Evolutionary conservation across 2,888 invertebrate genomes (phyloP), one percentile per base, ranked within the genome.

Genomic region (Chrysolina haemoptera): DNA sequence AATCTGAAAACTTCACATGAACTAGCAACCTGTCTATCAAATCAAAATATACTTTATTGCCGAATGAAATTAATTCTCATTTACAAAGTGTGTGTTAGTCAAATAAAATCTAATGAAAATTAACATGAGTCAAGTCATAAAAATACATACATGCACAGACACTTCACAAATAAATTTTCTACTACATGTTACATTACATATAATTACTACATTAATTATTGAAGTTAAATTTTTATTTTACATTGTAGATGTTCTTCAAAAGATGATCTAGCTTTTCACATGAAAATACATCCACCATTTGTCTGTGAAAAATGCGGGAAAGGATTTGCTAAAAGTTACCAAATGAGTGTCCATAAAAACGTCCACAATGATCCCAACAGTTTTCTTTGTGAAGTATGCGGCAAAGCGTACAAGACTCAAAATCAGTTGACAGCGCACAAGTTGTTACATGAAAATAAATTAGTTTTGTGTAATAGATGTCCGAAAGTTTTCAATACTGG

Each of bases 291-390:
- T 35, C 59, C 59, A 27, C 35, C 22, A 9, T 9, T 59, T 14
- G 6, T 59, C 14, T 59, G 59, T 59, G 59, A 59, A 35, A 22
- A 59, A n/a, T 59, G 59, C n/a, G 59, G 59, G n/a, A 59, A 59
- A 59, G 59, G 59, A 59, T 59, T 59, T 35, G 27, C 59, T 35
- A 59, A 8, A n/a, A 22, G 9, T 1, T 12, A 11, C 9, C 59
- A 27, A n/a, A 10, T 59, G 11, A n/a, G n/a, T 6, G 11, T 1
- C n/a, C 59, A 59, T 59, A 11, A 27, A 59, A 6, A 5, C 1
- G 59, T 35, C 11, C 59, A 59, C 59, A 59, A 59, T 59, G 27
- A 22, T 59, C 59, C 35, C 22, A 59, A 59, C 22, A 59, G 59
- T 59, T 59, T n/a, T 10, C 22, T 59, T 35, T 59, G 59, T 59